These are phyloP conservation scores for Trichechus manatus DNA, from an alignment of 2,113 vertebrate genomes.

Conservation along the genomic window DNA sequence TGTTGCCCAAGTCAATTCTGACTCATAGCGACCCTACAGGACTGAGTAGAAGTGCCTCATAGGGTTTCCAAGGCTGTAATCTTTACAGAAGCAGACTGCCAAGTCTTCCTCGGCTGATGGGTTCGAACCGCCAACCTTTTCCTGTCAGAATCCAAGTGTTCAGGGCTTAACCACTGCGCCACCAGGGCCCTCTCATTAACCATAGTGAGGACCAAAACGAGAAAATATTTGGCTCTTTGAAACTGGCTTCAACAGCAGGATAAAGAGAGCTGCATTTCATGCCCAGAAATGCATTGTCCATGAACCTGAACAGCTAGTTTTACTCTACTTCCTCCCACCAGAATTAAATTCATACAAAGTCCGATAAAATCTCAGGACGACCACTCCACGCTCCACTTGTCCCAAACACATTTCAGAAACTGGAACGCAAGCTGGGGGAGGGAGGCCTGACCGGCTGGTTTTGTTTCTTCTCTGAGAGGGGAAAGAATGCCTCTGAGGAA, in stretches of 20 bases:
- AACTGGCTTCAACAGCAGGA: neutral
- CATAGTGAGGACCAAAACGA: neutral
- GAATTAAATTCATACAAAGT: neutral
- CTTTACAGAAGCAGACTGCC: too few relatives aligned
- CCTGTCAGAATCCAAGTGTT: too few relatives aligned
- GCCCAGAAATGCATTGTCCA: neutral
- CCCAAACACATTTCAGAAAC: neutral
- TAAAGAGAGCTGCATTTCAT: neutral
- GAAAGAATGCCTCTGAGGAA: neutral
- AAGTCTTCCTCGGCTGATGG: neutral
- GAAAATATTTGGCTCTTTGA: neutral
- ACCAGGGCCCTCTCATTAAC: neutral
- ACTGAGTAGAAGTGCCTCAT: too few relatives aligned
- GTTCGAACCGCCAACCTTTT: neutral
- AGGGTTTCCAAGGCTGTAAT: neutral
- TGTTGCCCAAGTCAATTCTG: neutral
- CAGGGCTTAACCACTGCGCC: too few relatives aligned
- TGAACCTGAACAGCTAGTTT: neutral
- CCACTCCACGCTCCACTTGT: neutral
- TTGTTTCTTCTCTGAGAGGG: neutral
- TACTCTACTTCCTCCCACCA: neutral
- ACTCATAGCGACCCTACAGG: too few relatives aligned
- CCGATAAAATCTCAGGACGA: conserved; percentile 20
- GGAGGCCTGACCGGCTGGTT: neutral
- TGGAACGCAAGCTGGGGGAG: neutral